Base-by-base conservation (phyloP, 2,888 invertebrate species). In the Actias luna region DNA sequence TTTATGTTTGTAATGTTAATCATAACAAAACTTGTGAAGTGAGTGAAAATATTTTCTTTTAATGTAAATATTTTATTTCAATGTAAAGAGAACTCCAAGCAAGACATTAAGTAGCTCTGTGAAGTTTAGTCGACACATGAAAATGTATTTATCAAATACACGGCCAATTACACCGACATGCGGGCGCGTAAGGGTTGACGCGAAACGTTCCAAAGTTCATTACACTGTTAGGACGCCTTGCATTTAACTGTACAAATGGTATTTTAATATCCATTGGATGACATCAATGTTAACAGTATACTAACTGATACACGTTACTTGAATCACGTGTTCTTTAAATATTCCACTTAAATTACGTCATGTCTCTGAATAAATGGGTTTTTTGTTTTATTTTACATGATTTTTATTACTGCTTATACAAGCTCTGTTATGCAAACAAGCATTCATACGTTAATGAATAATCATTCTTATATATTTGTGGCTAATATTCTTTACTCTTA, bases 91-190 rank as follows among this genome's bases (percentile, higher is more conserved):
- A 16, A 27, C 8, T 42, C 18, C 7, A 42, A 42, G 18, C 42
- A 18, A 7, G 16, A 42, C 5, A 27, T 5, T 29, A n/a, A 29
- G 55, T 55, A 55, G 29, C 29, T 29, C 12, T 29, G 18, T 22
- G 55, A 55, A 29, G 2, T 29, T 8, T 29, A 75, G 65, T 67
- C 64, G 68, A 70, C 46, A 46, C 63, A 27, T 82, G 83, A 87
- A 84, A 89, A 88, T 85, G 84, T 88, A 90, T 90, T 91, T 89
- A 89, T 90, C 89, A 87, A 85, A 90, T 89, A 89, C 89, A 88
- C 80, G 87, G 84, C 79, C 89, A 89, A 91, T 92, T 91, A 90
- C 80, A 71, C 74, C 72, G 73, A 76, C 79, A 89, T 89, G 89
- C 89, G 90, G 89, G 91, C 79, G 68, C 69, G 67, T 66, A 80